Evolutionary conservation across 2,888 invertebrate genomes (phyloP).

Genomic region (Idaea dimidiata): DNA sequence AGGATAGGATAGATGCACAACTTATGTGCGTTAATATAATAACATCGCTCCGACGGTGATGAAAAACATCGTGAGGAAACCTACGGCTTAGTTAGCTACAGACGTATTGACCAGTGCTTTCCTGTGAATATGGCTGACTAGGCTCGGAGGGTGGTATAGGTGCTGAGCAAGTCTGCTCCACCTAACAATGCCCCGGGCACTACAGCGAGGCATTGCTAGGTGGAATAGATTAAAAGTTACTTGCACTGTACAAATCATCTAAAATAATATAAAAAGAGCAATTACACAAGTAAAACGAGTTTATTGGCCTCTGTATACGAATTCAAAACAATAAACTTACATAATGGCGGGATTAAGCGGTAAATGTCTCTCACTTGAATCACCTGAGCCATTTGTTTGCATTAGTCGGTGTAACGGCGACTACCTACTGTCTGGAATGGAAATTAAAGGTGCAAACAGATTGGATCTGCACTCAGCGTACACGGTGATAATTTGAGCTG

Average conservation of each 20-base stretch:
- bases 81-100: background rate
- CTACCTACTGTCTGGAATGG: constrained; percentile 10
- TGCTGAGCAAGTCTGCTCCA: too few relatives aligned
- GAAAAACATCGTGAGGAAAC: background rate
- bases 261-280: too few relatives aligned
- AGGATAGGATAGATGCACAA: too few relatives aligned
- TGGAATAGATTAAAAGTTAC: too few relatives aligned
- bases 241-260: too few relatives aligned
- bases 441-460: constrained; percentile 5
- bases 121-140: too few relatives aligned
- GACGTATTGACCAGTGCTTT: too few relatives aligned
- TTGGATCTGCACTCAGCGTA: background rate
- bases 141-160: too few relatives aligned
- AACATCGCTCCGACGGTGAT: too few relatives aligned
- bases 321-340: constrained; percentile 11
- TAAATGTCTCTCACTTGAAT: constrained; percentile 51
- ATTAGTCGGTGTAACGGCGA: constrained; percentile 33
- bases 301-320: background rate
- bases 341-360: constrained; percentile 45
- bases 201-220: too few relatives aligned
- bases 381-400: constrained; percentile 54
- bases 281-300: background rate
- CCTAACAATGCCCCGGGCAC: too few relatives aligned
- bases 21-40: too few relatives aligned
- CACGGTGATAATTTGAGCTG: background rate